Evolutionary conservation across 2,113 vertebrate species (phyloP).

Genomic region (Pomatostomus ruficeps): DNA sequence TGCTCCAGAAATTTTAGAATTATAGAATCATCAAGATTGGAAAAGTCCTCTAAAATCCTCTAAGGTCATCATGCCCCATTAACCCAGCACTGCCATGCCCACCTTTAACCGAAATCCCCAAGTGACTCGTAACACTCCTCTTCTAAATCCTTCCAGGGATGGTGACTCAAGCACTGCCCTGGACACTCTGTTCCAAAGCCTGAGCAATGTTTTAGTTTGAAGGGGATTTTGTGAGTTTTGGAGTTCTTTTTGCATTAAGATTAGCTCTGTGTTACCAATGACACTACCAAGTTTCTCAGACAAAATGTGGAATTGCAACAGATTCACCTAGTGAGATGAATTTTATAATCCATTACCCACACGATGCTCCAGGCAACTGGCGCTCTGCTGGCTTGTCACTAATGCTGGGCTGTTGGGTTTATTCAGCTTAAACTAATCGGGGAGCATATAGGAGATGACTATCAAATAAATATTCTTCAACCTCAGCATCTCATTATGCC

Average conservation of each 20-base stretch:
- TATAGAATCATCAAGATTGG: no score
- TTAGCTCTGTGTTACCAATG: not conserved
- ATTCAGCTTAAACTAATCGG: not conserved
- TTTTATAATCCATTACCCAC: constrained; percentile 11
- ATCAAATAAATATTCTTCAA: constrained; percentile 27
- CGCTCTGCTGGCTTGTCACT: not conserved
- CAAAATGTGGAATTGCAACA: not conserved
- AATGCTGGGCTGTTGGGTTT: constrained; percentile 6
- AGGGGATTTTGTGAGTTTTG: not conserved
- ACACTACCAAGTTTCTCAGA: not conserved
- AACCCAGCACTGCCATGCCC: not conserved
- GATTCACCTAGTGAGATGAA: constrained; percentile 14
- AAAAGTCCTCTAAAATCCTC: not conserved
- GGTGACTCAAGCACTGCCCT: not conserved
- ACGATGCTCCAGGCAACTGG: not conserved
- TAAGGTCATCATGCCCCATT: not conserved
- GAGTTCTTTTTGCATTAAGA: not conserved
- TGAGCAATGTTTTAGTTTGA: not conserved
- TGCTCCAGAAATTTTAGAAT: not conserved
- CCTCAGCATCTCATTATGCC: not conserved
- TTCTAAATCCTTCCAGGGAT: not conserved
- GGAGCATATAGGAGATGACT: not conserved
- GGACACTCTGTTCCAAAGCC: not conserved
- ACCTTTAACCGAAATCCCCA: not conserved
- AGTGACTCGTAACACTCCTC: no score